Evolutionary conservation across 2,797 vertebrate species (phyloP), one percentile per base, ranked within the genome.

Genomic region (Kryptolebias ocellatus): DNA sequence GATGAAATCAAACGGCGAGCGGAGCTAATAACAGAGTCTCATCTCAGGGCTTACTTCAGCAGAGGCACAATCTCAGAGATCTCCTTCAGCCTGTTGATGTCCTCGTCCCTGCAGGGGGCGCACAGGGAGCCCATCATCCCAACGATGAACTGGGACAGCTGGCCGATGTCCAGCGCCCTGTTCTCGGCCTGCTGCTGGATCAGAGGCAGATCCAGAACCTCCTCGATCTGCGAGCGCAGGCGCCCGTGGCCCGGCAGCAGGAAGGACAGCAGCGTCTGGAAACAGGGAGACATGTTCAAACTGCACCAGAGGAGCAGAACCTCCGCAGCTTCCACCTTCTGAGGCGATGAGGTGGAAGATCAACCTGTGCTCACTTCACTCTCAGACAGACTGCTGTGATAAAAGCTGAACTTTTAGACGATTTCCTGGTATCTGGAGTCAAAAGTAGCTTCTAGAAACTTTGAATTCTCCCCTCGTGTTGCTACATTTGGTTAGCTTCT

Each of bases 131-230:
- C 96, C 97, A 99, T 99, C 93, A 96, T 96, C 53, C 92, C 94
- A 57, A 96, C 95, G 29, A 97, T 94, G 81, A 98, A 98, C 68
- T 93, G 93, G 0, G 96, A 97, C 79, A 98, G 83, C 11, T 90
- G 93, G 14, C 93, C 70, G 79, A 99, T 97, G 87, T 98, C 95
- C 16, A 99, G 92, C 2, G 94, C 95, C 20, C 94, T 87, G 0
- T 98, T 98, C 82, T 97, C 96, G 20, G 97, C 97, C 90, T 99
- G 93, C 84, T 99, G 98, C 79, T 96, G 97, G 86, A 99, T 97
- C 52, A 99, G 92, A 0, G 95, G 92, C 76, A 98, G 91, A 78
- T 99, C 97, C 69, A 99, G 92, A 51, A 94, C 94, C 86, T 98
- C 97, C 0, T 95, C 95, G 53, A 99, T 98, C 64, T 93, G 95